These are phyloP conservation scores for Musca domestica DNA, from an alignment of 1,140 invertebrate species.

Conservation along the genomic window DNA sequence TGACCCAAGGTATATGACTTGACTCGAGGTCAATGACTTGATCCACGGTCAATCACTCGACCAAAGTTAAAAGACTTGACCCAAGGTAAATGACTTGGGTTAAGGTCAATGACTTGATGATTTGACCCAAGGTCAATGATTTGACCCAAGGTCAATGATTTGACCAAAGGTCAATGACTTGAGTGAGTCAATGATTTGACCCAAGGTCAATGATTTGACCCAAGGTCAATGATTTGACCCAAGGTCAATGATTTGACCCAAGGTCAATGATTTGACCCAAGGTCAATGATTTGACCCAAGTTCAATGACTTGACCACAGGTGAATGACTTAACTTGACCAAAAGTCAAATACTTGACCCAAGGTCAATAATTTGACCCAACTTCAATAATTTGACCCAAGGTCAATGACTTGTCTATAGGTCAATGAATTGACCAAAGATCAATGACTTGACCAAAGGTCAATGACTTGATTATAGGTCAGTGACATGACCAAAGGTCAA, in stretches of 20 bases:
- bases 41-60: not conserved
- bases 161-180: not conserved
- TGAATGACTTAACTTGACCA: too few species aligned
- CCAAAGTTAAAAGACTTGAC: not conserved
- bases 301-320: too few species aligned
- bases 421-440: too few species aligned
- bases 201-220: not conserved
- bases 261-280: not conserved
- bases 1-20: too few species aligned
- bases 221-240: not conserved
- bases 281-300: not conserved
- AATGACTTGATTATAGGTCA: too few species aligned
- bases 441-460: too few species aligned
- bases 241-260: slow-evolving; percentile 22
- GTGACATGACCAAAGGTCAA: too few species aligned
- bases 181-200: not conserved
- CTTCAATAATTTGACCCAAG: too few species aligned
- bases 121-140: not conserved
- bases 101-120: slow-evolving; percentile 20
- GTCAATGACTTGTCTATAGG: too few species aligned
- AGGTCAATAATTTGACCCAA: too few species aligned
- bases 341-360: too few species aligned
- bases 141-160: not conserved
- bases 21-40: not conserved
- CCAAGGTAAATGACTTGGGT: not conserved